These are phyloP conservation scores for Esperia sulphurella DNA, from an alignment of 2,888 invertebrate genomes.

Conservation along the genomic window DNA sequence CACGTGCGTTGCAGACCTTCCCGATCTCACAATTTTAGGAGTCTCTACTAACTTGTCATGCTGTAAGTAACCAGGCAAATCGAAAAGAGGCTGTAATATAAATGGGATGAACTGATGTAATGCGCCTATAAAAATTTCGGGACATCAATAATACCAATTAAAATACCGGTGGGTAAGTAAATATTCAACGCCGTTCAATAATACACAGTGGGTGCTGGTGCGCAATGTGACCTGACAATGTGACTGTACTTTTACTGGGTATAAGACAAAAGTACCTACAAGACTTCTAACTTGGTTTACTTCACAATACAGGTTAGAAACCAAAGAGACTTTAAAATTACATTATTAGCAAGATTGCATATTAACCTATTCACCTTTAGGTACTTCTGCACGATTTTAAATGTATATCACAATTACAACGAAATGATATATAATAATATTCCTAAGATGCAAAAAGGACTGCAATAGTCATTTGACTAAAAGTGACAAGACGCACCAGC, in stretches of 20 bases:
- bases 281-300: too few relatives aligned
- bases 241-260: background rate
- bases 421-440: too few relatives aligned
- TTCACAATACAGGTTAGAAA: too few relatives aligned
- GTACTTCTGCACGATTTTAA: too few relatives aligned
- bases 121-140: slow-evolving; percentile 60
- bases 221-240: slow-evolving; percentile 4
- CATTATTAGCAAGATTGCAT: too few relatives aligned
- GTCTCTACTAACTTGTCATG: slow-evolving; percentile 5
- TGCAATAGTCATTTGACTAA: background rate
- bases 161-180: slow-evolving; percentile 77
- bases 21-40: background rate
- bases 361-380: too few relatives aligned
- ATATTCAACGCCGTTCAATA: slow-evolving; percentile 58
- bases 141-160: slow-evolving; percentile 71
- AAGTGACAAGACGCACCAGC: slow-evolving; percentile 6
- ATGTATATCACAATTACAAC: too few relatives aligned
- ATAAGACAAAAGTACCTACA: background rate
- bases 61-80: background rate
- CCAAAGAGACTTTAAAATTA: too few relatives aligned
- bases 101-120: slow-evolving; percentile 29
- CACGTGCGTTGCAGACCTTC: too few relatives aligned
- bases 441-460: too few relatives aligned
- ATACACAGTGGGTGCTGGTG: slow-evolving; percentile 37
- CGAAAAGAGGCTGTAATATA: background rate